Evolutionary conservation across 2,888 invertebrate species (phyloP).

Genomic region (Coleophora flavipennella): DNA sequence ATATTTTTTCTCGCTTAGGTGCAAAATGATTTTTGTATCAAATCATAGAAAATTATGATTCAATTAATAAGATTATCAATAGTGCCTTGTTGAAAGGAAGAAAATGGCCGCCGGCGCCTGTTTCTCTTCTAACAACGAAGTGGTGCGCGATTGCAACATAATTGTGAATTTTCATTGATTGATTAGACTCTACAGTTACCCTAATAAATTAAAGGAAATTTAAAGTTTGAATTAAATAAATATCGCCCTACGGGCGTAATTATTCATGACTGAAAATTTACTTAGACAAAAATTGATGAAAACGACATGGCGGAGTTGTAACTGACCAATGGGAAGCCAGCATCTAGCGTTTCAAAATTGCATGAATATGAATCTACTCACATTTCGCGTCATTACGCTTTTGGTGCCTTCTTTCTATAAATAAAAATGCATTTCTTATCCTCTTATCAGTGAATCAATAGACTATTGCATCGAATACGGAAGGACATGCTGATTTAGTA

Average conservation of each 20-base stretch:
- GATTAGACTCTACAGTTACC: too few relatives aligned
- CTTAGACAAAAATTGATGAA: constrained; percentile 49
- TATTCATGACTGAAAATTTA: constrained; percentile 28
- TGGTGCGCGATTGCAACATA: constrained; percentile 18
- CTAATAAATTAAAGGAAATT: too few relatives aligned
- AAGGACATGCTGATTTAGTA: constrained; percentile 13
- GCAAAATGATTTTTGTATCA: too few relatives aligned
- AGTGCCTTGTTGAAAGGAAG: constrained; percentile 7
- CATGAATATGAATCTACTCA: constrained; percentile 77
- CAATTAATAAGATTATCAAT: not conserved
- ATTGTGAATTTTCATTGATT: constrained; percentile 12
- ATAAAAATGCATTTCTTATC: constrained; percentile 53
- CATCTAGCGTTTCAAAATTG: constrained; percentile 77
- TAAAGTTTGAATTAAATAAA: too few relatives aligned
- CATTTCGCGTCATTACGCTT: constrained; percentile 80
- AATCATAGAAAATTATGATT: too few relatives aligned
- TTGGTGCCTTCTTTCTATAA: constrained; percentile 74
- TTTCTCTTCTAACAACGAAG: constrained; percentile 1
- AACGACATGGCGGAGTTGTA: constrained; percentile 78
- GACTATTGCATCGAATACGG: constrained; percentile 27
- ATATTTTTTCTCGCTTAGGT: too few relatives aligned
- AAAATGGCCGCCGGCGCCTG: constrained; percentile 27
- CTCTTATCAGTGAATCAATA: constrained; percentile 44
- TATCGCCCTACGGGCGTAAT: too few relatives aligned
- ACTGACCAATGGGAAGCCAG: constrained; percentile 80